Evolutionary conservation across 35 echinoderm and acorn worm species (phyloP).

Genomic region (Amphiura filiformis): DNA sequence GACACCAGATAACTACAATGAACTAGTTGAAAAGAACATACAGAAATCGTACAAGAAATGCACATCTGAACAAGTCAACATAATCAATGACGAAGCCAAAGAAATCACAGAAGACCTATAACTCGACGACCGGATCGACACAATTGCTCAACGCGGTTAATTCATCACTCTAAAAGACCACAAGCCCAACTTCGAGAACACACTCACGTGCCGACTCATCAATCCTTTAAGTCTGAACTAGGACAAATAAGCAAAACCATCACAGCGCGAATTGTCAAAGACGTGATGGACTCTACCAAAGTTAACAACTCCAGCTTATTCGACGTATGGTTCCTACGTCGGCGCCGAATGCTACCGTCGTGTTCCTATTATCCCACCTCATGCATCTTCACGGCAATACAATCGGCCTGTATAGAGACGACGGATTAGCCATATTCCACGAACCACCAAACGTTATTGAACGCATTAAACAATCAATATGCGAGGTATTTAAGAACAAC

Average conservation of each 20-base stretch:
- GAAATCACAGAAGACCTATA: not conserved
- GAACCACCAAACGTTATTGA: no score
- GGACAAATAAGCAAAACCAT: conserved; percentile 25
- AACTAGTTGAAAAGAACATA: conserved; percentile 12
- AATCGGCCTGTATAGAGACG: no score
- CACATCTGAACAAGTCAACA: not conserved
- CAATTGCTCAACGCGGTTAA: conserved; percentile 4
- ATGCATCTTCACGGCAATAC: no score
- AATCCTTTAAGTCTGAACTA: conserved; percentile 26
- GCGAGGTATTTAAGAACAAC: no score
- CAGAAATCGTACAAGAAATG: conserved; percentile 36
- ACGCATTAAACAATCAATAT: no score
- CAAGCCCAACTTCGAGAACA: not conserved
- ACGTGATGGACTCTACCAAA: conserved; percentile 15
- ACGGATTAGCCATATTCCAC: no score
- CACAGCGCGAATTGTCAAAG: conserved; percentile 2
- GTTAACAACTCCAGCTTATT: no score
- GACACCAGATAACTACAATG: not conserved
- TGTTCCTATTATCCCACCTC: no score
- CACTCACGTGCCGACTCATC: conserved; percentile 27
- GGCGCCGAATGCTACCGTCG: no score
- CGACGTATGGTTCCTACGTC: no score
- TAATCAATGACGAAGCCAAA: conserved; percentile 29
- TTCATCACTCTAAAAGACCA: conserved; percentile 27
- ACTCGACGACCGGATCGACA: conserved; percentile 7